Evolutionary conservation across 2,888 invertebrate genomes (phyloP), one percentile per base, ranked within the genome.

Genomic region (Drosophila mercatorum): DNA sequence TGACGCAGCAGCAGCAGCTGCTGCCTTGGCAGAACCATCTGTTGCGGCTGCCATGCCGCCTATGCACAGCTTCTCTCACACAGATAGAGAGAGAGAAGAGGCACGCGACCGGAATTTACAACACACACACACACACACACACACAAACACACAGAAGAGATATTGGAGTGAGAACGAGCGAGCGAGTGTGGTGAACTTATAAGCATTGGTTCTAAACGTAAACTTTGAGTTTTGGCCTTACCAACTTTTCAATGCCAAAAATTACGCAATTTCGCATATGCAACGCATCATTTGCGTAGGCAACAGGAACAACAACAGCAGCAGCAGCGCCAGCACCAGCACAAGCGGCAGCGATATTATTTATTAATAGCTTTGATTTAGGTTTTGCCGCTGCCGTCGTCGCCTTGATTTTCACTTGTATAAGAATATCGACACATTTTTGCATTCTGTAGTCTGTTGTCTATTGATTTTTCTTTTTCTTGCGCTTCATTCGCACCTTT

Each of bases 381-480:
- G 53, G 52, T 62, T 63, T 56, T 69, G 46, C 47, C 61, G 65
- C 44, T 64, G 56, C 36, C 75, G 63, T 64, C 56, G 67, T 55
- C 7, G 17, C 34, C 69, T 81, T 78, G 69, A 67, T 71, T 69
- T 72, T 60, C 63, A 52, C 22, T 63, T 64, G 47, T 56, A 55
- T 34, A 43, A 64, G 62, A 73, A 76, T 79, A 68, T 68, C 76
- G 81, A 81, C 57, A 74, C 87, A 84, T 84, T 78, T 88, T 78
- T 75, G 82, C 82, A 83, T 80, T 84, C 70, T 63, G 60, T 70
- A 56, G 49, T 49, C 70, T 63, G 55, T 70, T 58, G 49, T 49
- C 78, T 85, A 84, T 88, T 89, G 88, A 87, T 87, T 89, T 89
- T 83, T 83, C 76, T 88, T 89, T 87, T 87, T 84, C 80, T 83